Evolutionary conservation across 2,797 vertebrate species (phyloP).

Genomic region (Pelobates cultripes): DNA sequence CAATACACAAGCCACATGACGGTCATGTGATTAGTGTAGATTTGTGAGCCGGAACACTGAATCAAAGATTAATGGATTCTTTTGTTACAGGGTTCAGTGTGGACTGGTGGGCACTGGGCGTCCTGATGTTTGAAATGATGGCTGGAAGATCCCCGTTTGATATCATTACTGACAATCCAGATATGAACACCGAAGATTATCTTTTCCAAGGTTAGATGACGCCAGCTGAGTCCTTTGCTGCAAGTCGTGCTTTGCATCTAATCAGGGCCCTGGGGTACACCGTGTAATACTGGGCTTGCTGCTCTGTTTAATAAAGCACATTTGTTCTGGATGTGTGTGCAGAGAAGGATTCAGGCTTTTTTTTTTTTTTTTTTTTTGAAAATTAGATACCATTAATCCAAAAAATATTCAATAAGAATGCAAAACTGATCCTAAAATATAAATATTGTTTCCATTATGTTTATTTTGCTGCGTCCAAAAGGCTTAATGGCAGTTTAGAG

Average conservation of each 20-base stretch:
- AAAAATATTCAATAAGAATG: too few species aligned
- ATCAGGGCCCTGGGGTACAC: too few species aligned
- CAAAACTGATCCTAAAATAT: too few species aligned
- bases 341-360: too few species aligned
- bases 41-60: not conserved
- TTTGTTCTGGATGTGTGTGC: not conserved
- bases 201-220: conserved; percentile 89
- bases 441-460: too few species aligned
- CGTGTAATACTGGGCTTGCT: not conserved
- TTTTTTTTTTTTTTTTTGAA: too few species aligned
- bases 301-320: not conserved
- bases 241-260: not conserved
- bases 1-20: not conserved
- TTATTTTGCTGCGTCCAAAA: too few species aligned
- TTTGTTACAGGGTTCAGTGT: conserved; percentile 88
- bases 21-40: not conserved
- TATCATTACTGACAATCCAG: conserved; percentile 98
- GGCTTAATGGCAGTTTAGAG: too few species aligned
- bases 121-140: conserved; percentile 99
- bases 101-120: conserved; percentile 98
- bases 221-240: not conserved
- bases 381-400: too few species aligned
- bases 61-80: not conserved
- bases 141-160: conserved; percentile 95
- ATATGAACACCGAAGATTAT: conserved; percentile 99